Base-by-base conservation (phyloP, 2,888 invertebrate species). In the Drosophila leonis region DNA sequence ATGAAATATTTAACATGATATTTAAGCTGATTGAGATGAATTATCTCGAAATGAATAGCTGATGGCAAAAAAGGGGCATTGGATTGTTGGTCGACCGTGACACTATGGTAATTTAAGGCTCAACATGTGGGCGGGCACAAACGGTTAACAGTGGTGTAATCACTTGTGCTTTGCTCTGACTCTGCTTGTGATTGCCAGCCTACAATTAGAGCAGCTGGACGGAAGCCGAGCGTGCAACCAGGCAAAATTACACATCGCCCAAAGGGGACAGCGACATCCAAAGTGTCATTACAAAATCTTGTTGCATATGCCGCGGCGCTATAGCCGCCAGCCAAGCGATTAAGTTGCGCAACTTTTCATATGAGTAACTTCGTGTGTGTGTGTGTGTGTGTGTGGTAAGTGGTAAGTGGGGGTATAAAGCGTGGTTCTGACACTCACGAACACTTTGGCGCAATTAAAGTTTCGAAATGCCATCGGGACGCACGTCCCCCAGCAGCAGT, bases 11-110 rank as follows among this genome's bases (percentile, higher is more conserved):
- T 69, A 80, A 70, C 71, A 56, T 72, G 78, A 85, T 78, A 83
- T 88, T 86, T 88, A 86, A 88, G 82, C 87, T 77, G 84, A 84
- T 84, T 86, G 84, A 88, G 82, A 84, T 81, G 76, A 84, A 84
- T 84, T 83, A 88, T 75, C 82, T 74, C 65, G 74, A 76, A 78
- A 84, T 71, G 62, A 76, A 84, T 73, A 68, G 59, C 68, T 67
- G 62, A 72, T 57, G 72, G 33, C 48, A n/a, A 57, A 70, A 67
- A 42, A 35, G 27, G 42, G 39, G 42, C 55, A 52, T 9, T 39
- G 29, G 29, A 18, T 13, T 31, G 41, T 5, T 8, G 12, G n/a
- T 39, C 27, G 18, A 42, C 13, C 2, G 13, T 41, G 18, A 31
- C 10, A 27, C 67, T 55, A 55, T 41, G 65, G 51, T 42, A 65